Evolutionary conservation across 2,888 invertebrate species (phyloP), one percentile per base, ranked within the genome.

Genomic region (Hypomecis atomaria): DNA sequence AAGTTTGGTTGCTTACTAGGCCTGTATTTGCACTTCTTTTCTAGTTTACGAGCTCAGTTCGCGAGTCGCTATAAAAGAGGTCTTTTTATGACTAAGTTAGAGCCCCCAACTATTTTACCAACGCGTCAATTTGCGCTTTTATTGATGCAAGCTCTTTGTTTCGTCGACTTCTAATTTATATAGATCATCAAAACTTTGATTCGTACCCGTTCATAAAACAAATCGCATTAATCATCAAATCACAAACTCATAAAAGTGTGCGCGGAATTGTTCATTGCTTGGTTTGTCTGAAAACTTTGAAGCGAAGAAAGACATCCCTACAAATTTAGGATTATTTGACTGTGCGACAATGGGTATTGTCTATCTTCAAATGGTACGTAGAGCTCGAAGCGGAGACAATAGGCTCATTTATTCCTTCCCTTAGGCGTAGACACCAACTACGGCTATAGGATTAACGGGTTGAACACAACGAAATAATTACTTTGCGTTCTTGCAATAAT

Each of bases 361-460:
- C 86, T 87, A 83, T 87, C 83, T 87, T 84, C 81, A 87, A 87
- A 88, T 87, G 83, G 56, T 56, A 56, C 84, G 85, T 81, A 82
- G 83, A 79, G 83, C 80, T 79, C 76, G 80, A 82, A 80, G 54
- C 78, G 75, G 78, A 84, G 81, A 89, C 88, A 89, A 88, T 86
- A 78, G 82, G 83, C 84, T 88, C 87, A 87, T 87, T 89, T 87
- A 88, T 87, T 88, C 84, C 82, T 84, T 82, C 84, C 87, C 87
- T 84, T 78, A 84, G 87, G 88, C 86, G 84, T 81, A 83, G 81
- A 81, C 79, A 82, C 84, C 79, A 86, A 86, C 86, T 83, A 83
- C 79, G 77, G 80, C 78, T 78, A 78, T 76, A 77, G 79, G 79
- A 84, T 84, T 86, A 87, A 86, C 82, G 84, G 82, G 77, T 82